Conservation (phyloP, 2,797 vertebrate species). For the Microcaecilia unicolor region DNA sequence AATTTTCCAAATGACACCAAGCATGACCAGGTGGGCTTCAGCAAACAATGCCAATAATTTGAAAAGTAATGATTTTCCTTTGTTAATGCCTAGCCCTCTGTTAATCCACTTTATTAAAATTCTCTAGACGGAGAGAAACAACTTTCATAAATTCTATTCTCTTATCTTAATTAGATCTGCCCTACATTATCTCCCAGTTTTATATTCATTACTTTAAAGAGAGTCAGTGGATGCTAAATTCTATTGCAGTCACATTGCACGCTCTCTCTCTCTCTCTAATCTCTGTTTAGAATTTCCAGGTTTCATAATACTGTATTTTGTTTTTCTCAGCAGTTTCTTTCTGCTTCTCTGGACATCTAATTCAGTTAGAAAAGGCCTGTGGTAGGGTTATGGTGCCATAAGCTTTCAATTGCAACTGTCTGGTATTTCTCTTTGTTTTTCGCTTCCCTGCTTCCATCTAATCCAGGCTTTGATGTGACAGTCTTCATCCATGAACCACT, state of each 20-base stretch:
- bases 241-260: constrained; percentile 40
- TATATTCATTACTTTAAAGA: constrained; percentile 62
- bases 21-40: constrained; percentile 1
- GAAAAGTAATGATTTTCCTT: constrained; percentile 21
- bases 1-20: background rate
- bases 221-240: constrained; percentile 49
- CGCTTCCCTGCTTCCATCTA: no score
- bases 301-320: constrained; percentile 45
- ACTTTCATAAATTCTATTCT: constrained; percentile 52
- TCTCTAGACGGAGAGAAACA: constrained; percentile 42
- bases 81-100: constrained; percentile 37
- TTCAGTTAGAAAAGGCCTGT: no score
- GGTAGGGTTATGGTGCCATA: no score
- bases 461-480: no score
- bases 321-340: no score
- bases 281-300: constrained; percentile 55
- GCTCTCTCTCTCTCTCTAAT: constrained; percentile 12
- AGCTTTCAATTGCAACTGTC: no score
- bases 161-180: constrained; percentile 72
- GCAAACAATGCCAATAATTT: constrained; percentile 8
- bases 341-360: no score
- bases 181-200: constrained; percentile 54
- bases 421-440: no score
- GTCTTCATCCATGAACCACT: no score
- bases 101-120: constrained; percentile 49